Conservation (phyloP, 2,888 invertebrate species). For the Pammene aurita region DNA sequence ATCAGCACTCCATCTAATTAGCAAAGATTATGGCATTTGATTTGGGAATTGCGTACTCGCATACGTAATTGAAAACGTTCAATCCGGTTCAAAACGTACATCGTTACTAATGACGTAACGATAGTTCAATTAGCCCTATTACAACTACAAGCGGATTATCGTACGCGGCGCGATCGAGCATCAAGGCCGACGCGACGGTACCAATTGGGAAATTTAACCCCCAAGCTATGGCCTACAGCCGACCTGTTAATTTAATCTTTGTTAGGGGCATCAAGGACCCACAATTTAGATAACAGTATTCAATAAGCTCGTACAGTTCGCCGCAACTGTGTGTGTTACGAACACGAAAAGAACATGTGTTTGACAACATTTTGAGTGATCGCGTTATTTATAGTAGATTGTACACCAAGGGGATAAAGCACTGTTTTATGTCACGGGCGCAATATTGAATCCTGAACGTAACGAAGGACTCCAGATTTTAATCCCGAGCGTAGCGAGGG, state of each 20-base stretch:
- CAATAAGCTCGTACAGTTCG: constrained; percentile 60
- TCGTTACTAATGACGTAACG: constrained; percentile 59
- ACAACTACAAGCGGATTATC: constrained; percentile 71
- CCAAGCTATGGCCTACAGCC: constrained; percentile 59
- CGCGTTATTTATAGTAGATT: too few species aligned
- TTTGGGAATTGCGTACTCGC: constrained; percentile 23
- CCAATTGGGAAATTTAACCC: constrained; percentile 66
- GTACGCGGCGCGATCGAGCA: constrained; percentile 61
- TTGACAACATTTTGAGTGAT: too few species aligned
- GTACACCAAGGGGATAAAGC: too few species aligned
- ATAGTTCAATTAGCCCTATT: constrained; percentile 73
- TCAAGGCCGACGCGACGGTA: constrained; percentile 62
- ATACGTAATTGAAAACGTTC: constrained; percentile 31
- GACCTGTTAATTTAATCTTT: constrained; percentile 79
- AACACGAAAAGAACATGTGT: background rate
- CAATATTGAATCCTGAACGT: too few species aligned
- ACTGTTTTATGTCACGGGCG: too few species aligned
- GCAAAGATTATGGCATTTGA: constrained; percentile 29
- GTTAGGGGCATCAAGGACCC: constrained; percentile 70
- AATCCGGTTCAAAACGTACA: constrained; percentile 47
- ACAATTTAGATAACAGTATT: constrained; percentile 78
- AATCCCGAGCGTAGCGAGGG: too few species aligned
- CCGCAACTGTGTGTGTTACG: background rate
- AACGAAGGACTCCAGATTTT: too few species aligned
- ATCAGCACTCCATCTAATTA: constrained; percentile 22